Evolutionary conservation across 2,888 invertebrate genomes (phyloP).

Genomic region (Caprella mutica): DNA sequence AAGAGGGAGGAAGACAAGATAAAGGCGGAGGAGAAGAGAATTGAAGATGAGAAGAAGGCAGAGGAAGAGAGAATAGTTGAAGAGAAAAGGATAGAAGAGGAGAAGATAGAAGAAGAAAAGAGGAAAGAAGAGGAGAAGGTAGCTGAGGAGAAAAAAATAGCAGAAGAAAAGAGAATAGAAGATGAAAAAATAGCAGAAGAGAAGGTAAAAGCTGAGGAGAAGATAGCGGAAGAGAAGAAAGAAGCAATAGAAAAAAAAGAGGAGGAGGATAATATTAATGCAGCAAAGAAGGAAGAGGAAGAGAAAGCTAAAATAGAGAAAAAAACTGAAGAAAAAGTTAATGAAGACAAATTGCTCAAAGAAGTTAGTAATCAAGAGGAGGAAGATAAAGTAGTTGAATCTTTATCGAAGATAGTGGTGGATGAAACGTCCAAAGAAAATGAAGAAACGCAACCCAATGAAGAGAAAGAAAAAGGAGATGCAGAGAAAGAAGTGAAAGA

Average conservation of each 20-base stretch:
- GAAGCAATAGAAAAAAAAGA: constrained; percentile 36
- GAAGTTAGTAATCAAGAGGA: background rate
- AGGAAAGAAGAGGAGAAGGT: constrained; percentile 13
- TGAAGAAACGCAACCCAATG: too few species aligned
- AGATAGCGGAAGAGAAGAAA: background rate
- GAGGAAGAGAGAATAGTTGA: constrained; percentile 8
- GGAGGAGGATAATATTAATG: constrained; percentile 37
- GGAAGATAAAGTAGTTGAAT: background rate
- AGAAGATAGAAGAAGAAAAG: background rate
- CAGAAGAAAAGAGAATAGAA: background rate
- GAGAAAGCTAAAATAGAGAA: constrained; percentile 29
- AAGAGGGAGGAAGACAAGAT: background rate
- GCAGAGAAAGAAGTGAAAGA: background rate
- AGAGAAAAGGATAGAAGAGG: constrained; percentile 1
- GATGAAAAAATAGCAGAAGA: background rate
- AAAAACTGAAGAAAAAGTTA: constrained; percentile 13
- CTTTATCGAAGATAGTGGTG: background rate
- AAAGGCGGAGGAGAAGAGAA: background rate
- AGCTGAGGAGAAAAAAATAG: constrained; percentile 14
- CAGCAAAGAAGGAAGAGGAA: constrained; percentile 24
- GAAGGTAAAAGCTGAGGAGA: constrained; percentile 5
- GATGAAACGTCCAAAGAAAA: constrained; percentile 2
- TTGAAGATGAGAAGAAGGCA: background rate
- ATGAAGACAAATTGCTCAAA: constrained; percentile 1
- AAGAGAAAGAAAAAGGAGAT: background rate